phyloP scores from a whole-genome alignment of 2,888 invertebrate genomes.

The Cheilosia vernalis region DNA sequence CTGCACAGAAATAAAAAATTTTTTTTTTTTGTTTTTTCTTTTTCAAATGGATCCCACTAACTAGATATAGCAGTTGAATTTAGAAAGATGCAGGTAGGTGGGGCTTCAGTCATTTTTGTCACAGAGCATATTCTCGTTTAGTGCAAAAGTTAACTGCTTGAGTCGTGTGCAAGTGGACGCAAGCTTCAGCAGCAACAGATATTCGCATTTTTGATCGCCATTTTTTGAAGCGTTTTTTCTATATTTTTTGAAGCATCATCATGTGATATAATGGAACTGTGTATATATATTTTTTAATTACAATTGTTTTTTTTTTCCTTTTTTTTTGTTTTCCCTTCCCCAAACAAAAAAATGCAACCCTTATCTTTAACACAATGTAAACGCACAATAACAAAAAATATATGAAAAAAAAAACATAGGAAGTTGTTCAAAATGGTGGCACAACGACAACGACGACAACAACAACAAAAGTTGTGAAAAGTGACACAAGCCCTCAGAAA shows the following conservation, averaged over 20 bases:
- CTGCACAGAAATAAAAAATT: no score
- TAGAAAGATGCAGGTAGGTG: no score
- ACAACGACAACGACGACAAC: conserved; percentile 44
- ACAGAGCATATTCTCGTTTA: no score
- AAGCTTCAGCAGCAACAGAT: not conserved
- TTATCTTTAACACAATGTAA: conserved; percentile 32
- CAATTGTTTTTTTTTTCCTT: conserved; percentile 18
- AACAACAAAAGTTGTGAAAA: conserved; percentile 35
- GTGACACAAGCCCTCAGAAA: conserved; percentile 14
- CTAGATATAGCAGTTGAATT: no score
- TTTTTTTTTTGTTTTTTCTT: no score
- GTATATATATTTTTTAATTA: conserved; percentile 3
- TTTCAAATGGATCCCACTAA: no score
- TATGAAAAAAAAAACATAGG: conserved; percentile 18
- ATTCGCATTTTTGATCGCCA: not conserved
- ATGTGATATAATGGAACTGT: not conserved
- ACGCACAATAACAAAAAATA: conserved; percentile 19
- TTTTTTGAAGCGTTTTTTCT: not conserved
- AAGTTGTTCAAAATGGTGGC: conserved; percentile 60
- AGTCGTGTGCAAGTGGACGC: no score
- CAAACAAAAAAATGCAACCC: conserved; percentile 17
- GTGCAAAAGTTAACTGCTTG: no score
- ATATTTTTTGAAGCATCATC: not conserved
- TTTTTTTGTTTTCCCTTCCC: conserved; percentile 25
- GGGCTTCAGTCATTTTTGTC: no score